Evolutionary conservation across 2,113 vertebrate genomes (phyloP).

Genomic region (Ornithorhynchus anatinus): DNA sequence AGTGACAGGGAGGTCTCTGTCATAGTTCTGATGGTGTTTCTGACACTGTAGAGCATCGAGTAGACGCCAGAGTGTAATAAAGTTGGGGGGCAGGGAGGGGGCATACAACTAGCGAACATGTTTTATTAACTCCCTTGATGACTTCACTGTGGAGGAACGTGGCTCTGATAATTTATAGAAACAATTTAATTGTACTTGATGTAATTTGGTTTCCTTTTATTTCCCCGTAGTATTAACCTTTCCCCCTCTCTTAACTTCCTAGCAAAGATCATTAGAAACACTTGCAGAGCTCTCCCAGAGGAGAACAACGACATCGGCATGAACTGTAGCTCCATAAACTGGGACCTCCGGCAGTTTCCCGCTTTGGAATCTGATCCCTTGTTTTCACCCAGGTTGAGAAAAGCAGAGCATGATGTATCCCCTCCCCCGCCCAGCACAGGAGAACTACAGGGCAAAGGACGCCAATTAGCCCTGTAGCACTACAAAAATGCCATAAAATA

Average conservation of each 20-base stretch:
- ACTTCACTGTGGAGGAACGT: conserved; percentile 52
- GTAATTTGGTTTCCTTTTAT: conserved; percentile 62
- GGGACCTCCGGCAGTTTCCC: background rate
- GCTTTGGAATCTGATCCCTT: background rate
- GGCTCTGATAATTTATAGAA: conserved; percentile 63
- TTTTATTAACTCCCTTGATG: conserved; percentile 62
- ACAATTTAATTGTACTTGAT: conserved; percentile 64
- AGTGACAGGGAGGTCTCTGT: no score
- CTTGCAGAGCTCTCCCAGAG: conserved; percentile 41
- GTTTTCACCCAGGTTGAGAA: background rate
- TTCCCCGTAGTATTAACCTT: conserved; percentile 55
- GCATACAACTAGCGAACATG: conserved; percentile 59
- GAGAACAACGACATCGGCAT: conserved; percentile 25
- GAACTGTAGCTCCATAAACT: conserved; percentile 34
- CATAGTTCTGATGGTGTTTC: conserved; percentile 35
- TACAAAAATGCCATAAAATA: no score
- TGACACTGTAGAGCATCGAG: conserved; percentile 47
- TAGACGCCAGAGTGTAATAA: conserved; percentile 61
- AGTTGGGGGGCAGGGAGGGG: conserved; percentile 53
- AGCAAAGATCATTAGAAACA: conserved; percentile 47
- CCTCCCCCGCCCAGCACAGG: background rate
- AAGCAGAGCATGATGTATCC: background rate
- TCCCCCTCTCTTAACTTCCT: conserved; percentile 46
- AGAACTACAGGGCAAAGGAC: background rate
- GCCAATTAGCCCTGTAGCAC: background rate